phyloP scores from a whole-genome alignment of 2,797 vertebrate species.

The Leptatherina wallacei region DNA sequence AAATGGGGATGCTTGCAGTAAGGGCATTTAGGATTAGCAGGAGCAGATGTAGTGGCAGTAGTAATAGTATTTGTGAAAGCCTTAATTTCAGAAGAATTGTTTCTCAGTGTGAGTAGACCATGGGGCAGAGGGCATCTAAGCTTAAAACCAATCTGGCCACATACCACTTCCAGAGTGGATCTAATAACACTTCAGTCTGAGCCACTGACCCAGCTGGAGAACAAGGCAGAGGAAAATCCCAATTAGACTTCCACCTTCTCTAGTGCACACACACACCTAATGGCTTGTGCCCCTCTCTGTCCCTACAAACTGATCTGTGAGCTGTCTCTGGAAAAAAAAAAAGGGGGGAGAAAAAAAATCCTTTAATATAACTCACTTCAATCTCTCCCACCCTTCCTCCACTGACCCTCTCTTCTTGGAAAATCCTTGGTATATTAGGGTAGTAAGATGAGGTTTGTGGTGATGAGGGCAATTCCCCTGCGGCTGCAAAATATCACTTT shows the following conservation, averaged over 20 bases:
- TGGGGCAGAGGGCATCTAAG: constrained; percentile 14
- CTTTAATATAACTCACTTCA: constrained; percentile 15
- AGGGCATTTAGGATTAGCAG: not conserved
- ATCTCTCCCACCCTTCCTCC: not conserved
- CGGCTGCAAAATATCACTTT: constrained; percentile 82
- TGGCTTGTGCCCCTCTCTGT: constrained; percentile 10
- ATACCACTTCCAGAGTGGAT: constrained; percentile 40
- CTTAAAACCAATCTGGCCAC: constrained; percentile 43
- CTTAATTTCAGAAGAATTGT: constrained; percentile 9
- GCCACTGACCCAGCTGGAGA: constrained; percentile 41
- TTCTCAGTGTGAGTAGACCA: not conserved
- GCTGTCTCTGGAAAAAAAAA: constrained; percentile 19
- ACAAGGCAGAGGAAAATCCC: constrained; percentile 8
- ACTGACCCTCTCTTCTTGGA: constrained; percentile 22
- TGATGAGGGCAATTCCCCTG: constrained; percentile 69
- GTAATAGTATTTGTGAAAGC: not conserved
- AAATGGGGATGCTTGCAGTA: not conserved
- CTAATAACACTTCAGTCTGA: constrained; percentile 48
- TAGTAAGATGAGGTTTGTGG: constrained; percentile 72
- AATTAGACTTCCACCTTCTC: constrained; percentile 15
- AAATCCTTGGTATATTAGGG: constrained; percentile 50
- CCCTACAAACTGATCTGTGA: constrained; percentile 13
- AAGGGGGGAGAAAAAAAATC: too few relatives aligned
- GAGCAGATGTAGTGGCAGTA: not conserved
- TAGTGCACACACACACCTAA: constrained; percentile 14